Evolutionary conservation across 2,888 invertebrate species (phyloP), one percentile per base, ranked within the genome.

Genomic region (Uropetala carovei): DNA sequence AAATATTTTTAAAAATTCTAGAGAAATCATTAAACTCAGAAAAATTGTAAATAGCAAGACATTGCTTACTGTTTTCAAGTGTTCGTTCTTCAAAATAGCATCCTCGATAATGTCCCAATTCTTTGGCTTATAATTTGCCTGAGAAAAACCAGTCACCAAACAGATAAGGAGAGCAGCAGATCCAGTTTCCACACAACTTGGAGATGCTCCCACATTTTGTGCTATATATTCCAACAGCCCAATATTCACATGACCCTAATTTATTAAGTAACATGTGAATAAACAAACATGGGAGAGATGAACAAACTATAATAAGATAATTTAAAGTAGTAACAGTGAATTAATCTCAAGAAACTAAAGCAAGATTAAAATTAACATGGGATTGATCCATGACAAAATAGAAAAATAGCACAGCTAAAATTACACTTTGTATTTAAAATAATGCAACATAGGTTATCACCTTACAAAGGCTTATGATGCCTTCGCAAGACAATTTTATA

Each of bases 51-150:
- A 13, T 92, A 84, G 16, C 43, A 92, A 4, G 83, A 22, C 27
- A 83, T 18, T 92, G 43, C 94, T 95, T n/a, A 94, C 95, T 0
- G 94, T 94, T 16, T 95, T 94, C 0, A 96, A 92, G 0, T 95
- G 94, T 0, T 95, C 95, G 93, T 96, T 95, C 0, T 94, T 93
- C 0, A 95, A 94, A 85, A 96, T 95, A 60, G 95, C 94, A 27
- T 94, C 94, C 82, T 94, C 94, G 59, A 97, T 94, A 22, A 93
- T 94, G 0, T 95, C 94, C 97, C 97, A 97, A 93, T 95, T 94
- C 13, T 95, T 94, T 0, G 97, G 97, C 30, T 95, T 96, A 94
- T 96, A 97, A 95, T 97, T 96, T 91, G 96, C 96, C 93, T 95
- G 95, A 2, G 96, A 95, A n/a, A 97, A 95, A 83, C 95, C 96